Conservation (phyloP, 2,888 invertebrate species). For the Dolomedes plantarius region DNA sequence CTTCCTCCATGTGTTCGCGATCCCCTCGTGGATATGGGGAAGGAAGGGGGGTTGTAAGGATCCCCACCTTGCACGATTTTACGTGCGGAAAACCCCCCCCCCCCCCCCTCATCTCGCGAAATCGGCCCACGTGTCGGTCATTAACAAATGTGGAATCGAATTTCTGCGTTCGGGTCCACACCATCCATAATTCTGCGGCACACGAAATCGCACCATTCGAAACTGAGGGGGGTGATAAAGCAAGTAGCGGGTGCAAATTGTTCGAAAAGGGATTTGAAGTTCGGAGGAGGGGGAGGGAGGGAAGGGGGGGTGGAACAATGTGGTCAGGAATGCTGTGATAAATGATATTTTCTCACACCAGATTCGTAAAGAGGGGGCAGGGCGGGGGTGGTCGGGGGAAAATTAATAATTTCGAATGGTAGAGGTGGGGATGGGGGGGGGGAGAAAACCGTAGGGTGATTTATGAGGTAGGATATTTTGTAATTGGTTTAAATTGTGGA, state of each 20-base stretch:
- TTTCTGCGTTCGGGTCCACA: neutral
- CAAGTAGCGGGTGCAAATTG: neutral
- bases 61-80: constrained; percentile 41
- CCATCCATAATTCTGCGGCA: constrained; percentile 6
- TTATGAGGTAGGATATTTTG: neutral
- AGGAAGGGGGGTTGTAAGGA: neutral
- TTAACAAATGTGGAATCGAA: constrained; percentile 43
- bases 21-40: neutral
- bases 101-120: neutral
- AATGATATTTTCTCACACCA: neutral
- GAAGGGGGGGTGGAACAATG: neutral
- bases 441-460: neutral
- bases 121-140: constrained; percentile 38
- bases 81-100: constrained; percentile 24
- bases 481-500: constrained; percentile 68
- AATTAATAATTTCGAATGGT: constrained; percentile 64
- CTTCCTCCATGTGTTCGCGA: neutral
- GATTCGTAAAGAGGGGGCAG: constrained; percentile 1
- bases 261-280: neutral
- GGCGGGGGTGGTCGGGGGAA: constrained; percentile 28
- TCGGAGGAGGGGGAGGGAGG: neutral
- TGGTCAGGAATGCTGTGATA: neutral
- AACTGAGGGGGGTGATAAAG: constrained; percentile 11
- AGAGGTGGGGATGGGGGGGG: constrained; percentile 28
- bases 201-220: constrained; percentile 3